phyloP scores from a whole-genome alignment of 1,140 invertebrate genomes.

The Bombus huntii region DNA sequence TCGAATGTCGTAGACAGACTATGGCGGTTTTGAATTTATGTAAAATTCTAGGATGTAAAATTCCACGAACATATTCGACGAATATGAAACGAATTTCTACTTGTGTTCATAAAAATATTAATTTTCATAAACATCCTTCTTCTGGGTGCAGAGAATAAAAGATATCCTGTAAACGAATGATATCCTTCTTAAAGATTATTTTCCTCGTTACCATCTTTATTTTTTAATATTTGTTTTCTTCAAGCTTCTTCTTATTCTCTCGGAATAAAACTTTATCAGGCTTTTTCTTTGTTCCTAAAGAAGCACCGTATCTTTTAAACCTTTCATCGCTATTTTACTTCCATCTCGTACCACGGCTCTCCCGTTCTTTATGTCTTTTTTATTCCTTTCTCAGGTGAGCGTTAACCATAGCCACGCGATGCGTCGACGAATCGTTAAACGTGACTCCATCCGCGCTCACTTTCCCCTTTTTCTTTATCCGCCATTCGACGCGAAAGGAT shows the following conservation, averaged over 20 bases:
- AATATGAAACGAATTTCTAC: not conserved
- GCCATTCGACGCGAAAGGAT: conserved; percentile 6
- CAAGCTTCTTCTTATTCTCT: not conserved
- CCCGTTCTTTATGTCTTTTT: not conserved
- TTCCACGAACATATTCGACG: not conserved
- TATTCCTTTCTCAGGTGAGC: not conserved
- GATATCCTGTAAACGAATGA: too few relatives aligned
- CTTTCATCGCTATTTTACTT: not conserved
- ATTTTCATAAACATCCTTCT: not conserved
- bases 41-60: not conserved
- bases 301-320: not conserved
- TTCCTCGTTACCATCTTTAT: not conserved
- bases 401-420: conserved; percentile 1
- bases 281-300: not conserved
- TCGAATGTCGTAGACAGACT: too few relatives aligned
- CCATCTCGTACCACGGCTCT: not conserved
- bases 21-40: too few relatives aligned
- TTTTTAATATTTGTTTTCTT: not conserved
- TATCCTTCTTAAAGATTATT: not conserved
- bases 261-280: not conserved
- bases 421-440: conserved; percentile 30
- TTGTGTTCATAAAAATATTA: not conserved
- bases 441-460: conserved; percentile 5
- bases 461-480: not conserved
- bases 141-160: not conserved